A percentile compares a stretch with the other conserved stretches of the same genome.
phyloP scores from a whole-genome alignment of 2,113 vertebrate genomes.

The Lepisosteus osseus region DNA sequence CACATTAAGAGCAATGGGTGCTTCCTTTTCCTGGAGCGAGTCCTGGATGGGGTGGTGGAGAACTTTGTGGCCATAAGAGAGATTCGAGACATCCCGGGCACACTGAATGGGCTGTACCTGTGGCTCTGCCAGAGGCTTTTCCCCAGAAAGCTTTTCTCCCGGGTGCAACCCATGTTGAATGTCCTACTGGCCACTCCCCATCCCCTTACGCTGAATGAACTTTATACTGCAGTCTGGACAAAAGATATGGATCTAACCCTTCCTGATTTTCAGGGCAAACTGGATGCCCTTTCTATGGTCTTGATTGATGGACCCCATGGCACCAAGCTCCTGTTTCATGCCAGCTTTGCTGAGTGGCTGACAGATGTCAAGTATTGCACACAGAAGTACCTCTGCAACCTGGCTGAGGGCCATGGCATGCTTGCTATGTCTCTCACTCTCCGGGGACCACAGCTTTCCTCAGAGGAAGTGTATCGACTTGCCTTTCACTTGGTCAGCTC shows the following conservation, averaged over 20 bases:
- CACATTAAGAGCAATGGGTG: conserved; percentile 79
- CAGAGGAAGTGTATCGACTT: conserved; percentile 56
- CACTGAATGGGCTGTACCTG: conserved; percentile 74
- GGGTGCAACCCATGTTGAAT: conserved; percentile 63
- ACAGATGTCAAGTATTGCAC: conserved; percentile 77
- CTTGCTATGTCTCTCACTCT: conserved; percentile 67
- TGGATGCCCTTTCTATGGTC: conserved; percentile 54
- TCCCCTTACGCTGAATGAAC: conserved; percentile 52
- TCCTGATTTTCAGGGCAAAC: conserved; percentile 57
- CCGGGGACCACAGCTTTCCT: conserved; percentile 42
- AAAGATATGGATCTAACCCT: conserved; percentile 42
- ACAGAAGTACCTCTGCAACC: conserved; percentile 70
- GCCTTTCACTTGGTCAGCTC: conserved; percentile 63
- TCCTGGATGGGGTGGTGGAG: conserved; percentile 67
- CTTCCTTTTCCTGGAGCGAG: conserved; percentile 73
- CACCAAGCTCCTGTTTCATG: conserved; percentile 69
- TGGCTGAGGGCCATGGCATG: conserved; percentile 65
- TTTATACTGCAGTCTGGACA: conserved; percentile 59
- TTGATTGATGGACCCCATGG: conserved; percentile 49
- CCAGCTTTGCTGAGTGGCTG: conserved; percentile 76
- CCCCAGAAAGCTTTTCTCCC: conserved; percentile 58
- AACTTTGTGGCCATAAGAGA: conserved; percentile 63
- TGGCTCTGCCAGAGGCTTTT: conserved; percentile 79
- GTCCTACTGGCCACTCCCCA: conserved; percentile 57
- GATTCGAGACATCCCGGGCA: conserved; percentile 75